Base-by-base conservation (phyloP, 2,888 invertebrate genomes). In the Oscheius onirici region DNA sequence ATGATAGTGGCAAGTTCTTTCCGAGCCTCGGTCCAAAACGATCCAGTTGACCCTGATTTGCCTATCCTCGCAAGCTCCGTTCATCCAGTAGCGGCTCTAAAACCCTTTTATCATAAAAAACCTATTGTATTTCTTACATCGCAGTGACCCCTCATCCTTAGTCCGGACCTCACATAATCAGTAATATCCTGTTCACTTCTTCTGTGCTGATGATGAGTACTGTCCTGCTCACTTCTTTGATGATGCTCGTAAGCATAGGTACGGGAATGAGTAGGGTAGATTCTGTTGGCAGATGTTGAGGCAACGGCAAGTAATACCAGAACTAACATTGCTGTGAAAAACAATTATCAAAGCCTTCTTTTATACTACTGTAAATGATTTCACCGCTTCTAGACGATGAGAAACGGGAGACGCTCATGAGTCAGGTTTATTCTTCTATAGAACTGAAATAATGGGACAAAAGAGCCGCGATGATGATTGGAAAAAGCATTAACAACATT, bases 391-490 rank as follows among this genome's bases (percentile, higher is more conserved):
- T 10, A 55, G 24, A 26, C 26, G 26, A 28, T 26, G 24, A 55
- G 28, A 28, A 34, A 34, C 34, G 28, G 24, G n/a, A 26, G 55
- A 55, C 24, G 28, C 13, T 20, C 10, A 17, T 58, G 58, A 58
- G 20, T 58, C 58, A 58, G 41, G 40, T 58, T 58, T 58, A 58
- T 58, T 58, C 40, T 58, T 58, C 58, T 58, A 58, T 58, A 10
- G 58, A 40, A 58, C 20, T 40, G 8, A 43, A 43, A 58, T 8
- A 58, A 55, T 41, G 41, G 40, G 58, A 58, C 58, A 43, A 63
- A 46, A 17, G 22, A 28, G 6, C 13, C 40, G 34, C 46, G 11
- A 2, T 10, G 26, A n/a, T 20, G 20, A 43, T 11, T n/a, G n/a
- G 61, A 61, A 63, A 22, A 46, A 11, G 6, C 3, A 24, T 28